A percentile compares a stretch with the other conserved stretches of the same genome.
These are phyloP conservation scores for Glyphotaelius pellucidus DNA, from an alignment of 2,888 invertebrate species.

Conservation along the genomic window DNA sequence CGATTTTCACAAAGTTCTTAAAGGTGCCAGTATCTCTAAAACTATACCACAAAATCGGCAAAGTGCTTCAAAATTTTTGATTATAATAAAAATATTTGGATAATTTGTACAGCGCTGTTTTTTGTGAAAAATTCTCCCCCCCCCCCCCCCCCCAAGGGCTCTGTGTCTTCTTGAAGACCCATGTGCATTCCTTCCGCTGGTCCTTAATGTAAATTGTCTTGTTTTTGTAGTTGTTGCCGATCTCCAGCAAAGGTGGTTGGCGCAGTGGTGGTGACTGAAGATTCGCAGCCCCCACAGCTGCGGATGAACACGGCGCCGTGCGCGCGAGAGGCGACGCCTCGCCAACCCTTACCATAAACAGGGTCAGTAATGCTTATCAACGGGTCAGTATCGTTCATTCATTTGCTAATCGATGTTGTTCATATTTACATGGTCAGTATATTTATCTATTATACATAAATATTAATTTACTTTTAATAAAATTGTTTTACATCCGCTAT, in stretches of 20 bases:
- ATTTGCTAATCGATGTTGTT: neutral
- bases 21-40: too few species aligned
- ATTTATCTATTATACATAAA: neutral
- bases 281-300: constrained; percentile 12
- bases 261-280: constrained; percentile 36
- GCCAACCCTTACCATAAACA: constrained; percentile 22
- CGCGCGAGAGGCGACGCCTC: constrained; percentile 25
- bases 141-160: too few species aligned
- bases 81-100: too few species aligned
- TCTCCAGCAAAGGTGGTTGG: constrained; percentile 18
- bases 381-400: constrained; percentile 14
- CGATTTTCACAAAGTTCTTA: too few species aligned
- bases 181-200: neutral
- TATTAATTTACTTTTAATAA: too few species aligned
- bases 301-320: constrained; percentile 34
- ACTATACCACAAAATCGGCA: too few species aligned
- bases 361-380: constrained; percentile 11
- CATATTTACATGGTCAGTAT: neutral
- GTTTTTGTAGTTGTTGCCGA: neutral
- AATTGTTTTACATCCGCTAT: too few species aligned
- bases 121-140: too few species aligned
- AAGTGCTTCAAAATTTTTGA: too few species aligned
- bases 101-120: too few species aligned
- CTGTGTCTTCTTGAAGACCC: too few species aligned
- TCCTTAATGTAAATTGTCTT: neutral